Percentiles rank a stretch among this genome's conserved stretches.
phyloP scores from a whole-genome alignment of 2,888 invertebrate genomes.

The Gryllus longicercus region DNA sequence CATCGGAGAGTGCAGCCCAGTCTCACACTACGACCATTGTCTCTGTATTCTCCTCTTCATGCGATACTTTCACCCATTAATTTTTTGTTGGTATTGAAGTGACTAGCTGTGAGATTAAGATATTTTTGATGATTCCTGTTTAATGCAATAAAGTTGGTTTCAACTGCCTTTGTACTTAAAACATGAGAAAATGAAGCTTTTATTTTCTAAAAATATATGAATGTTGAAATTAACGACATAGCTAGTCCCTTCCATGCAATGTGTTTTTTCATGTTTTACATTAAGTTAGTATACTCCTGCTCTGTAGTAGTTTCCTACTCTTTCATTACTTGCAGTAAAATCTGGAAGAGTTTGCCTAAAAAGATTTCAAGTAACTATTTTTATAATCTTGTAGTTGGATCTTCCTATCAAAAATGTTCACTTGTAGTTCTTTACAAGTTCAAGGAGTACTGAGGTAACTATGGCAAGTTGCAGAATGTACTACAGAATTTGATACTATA shows the following conservation, averaged over 20 bases:
- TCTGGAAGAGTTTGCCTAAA: neutral
- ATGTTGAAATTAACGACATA: neutral
- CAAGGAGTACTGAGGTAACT: neutral
- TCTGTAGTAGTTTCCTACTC: conserved; percentile 3
- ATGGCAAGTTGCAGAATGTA: neutral
- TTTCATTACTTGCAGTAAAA: conserved; percentile 1
- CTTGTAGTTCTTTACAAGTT: conserved; percentile 1
- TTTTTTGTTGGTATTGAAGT: neutral
- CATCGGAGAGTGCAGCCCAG: neutral
- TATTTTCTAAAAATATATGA: neutral
- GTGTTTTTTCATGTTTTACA: conserved; percentile 7
- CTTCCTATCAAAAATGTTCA: neutral
- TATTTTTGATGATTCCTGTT: no score
- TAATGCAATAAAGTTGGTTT: no score
- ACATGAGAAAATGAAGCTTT: neutral
- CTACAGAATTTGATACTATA: no score
- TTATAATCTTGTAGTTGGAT: conserved; percentile 1
- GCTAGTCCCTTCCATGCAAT: neutral
- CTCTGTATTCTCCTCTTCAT: conserved; percentile 1
- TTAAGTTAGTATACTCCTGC: neutral
- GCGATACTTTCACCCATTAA: conserved; percentile 2
- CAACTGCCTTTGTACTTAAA: no score
- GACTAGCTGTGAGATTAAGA: neutral
- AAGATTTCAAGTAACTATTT: neutral
- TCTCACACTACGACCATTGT: neutral